Evolutionary conservation across 37 sponge, comb jelly and placozoan species (phyloP).

Genomic region (Haliclona indistincta): DNA sequence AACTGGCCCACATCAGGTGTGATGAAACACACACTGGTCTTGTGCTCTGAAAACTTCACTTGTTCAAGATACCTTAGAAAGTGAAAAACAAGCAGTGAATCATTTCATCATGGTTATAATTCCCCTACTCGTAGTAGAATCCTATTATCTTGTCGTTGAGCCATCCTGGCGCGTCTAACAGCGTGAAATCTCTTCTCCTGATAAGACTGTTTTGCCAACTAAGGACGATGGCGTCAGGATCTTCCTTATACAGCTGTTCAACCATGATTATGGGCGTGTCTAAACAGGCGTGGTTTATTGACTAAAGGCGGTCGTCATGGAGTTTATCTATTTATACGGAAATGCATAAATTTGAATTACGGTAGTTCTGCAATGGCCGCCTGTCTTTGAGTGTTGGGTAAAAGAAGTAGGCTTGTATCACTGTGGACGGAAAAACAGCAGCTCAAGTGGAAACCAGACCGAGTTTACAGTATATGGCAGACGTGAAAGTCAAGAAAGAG

Average conservation of each 20-base stretch:
- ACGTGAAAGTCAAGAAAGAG: too few relatives aligned
- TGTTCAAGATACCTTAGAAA: slow-evolving; percentile 56
- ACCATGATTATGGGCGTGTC: slow-evolving; percentile 1
- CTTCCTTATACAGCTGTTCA: neutral
- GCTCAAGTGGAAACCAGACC: neutral
- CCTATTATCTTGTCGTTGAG: slow-evolving; percentile 73
- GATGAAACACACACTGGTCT: slow-evolving; percentile 39
- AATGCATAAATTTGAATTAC: neutral
- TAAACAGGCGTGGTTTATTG: neutral
- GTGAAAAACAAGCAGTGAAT: neutral
- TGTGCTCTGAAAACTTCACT: slow-evolving; percentile 11
- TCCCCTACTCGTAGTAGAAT: slow-evolving; percentile 73
- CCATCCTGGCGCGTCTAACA: slow-evolving; percentile 47
- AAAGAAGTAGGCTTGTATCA: neutral
- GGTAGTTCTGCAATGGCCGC: slow-evolving; percentile 1
- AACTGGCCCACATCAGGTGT: slow-evolving; percentile 79
- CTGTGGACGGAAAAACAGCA: neutral
- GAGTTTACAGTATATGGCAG: too few relatives aligned
- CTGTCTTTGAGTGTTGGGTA: neutral
- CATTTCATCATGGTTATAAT: neutral
- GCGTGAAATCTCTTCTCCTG: slow-evolving; percentile 45
- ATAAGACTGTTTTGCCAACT: slow-evolving; percentile 63
- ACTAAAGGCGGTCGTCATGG: too few relatives aligned
- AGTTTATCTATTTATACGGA: slow-evolving; percentile 2
- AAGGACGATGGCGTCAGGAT: slow-evolving; percentile 10